phyloP scores from a whole-genome alignment of 2,888 invertebrate species.

The Spialia ferax region DNA sequence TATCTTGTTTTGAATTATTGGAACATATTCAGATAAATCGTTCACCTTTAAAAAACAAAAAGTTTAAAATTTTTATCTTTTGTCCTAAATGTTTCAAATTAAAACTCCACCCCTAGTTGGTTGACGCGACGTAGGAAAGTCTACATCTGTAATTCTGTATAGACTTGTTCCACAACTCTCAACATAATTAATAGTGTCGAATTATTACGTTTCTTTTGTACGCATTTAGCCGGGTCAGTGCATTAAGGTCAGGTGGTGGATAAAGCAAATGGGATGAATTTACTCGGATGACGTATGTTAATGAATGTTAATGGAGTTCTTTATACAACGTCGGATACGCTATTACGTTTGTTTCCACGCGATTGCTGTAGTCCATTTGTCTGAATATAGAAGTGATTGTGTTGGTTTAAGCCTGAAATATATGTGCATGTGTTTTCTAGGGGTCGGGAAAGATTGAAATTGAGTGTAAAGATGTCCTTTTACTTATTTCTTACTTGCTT shows the following conservation, averaged over 20 bases:
- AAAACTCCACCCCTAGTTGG: no score
- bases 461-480: no score
- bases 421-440: not conserved
- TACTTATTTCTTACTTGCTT: no score
- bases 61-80: no score
- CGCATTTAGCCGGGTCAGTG: conserved; percentile 15
- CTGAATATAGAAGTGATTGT: conserved; percentile 18
- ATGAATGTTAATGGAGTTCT: conserved; percentile 44
- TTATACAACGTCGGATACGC: conserved; percentile 41
- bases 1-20: no score
- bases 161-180: no score
- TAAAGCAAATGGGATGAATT: conserved; percentile 43
- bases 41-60: no score
- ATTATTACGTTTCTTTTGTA: conserved; percentile 3
- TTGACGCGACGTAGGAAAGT: no score
- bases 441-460: not conserved
- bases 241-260: conserved; percentile 42
- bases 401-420: conserved; percentile 3
- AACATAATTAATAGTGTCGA: not conserved
- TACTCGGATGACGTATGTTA: conserved; percentile 45
- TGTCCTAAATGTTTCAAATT: no score
- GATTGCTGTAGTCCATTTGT: conserved; percentile 37
- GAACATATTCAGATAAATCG: no score
- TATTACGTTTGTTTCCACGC: conserved; percentile 40
- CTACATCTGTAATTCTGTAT: no score